phyloP scores from a whole-genome alignment of 2,888 invertebrate genomes.

The Athripsodes cinereus region DNA sequence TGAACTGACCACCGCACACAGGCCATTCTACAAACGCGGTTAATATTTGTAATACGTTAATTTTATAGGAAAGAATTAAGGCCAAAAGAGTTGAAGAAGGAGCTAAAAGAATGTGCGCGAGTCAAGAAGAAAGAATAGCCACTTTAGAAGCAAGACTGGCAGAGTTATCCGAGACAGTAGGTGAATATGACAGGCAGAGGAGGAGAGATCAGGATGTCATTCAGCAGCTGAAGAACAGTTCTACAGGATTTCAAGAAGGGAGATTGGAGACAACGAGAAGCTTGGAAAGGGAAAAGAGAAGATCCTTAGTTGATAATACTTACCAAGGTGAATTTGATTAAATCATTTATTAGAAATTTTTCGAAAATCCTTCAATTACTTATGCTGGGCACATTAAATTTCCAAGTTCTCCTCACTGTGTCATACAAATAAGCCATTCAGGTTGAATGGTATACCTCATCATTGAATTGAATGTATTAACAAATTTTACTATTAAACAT shows the following conservation, averaged over 20 bases:
- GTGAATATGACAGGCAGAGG: constrained; percentile 66
- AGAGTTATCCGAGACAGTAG: constrained; percentile 72
- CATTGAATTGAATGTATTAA: no score
- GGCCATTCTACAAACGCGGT: no score
- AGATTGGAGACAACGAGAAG: constrained; percentile 1
- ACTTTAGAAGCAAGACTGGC: constrained; percentile 69
- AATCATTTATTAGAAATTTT: not conserved
- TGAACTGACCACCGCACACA: no score
- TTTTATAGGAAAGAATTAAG: constrained; percentile 61
- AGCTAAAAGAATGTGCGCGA: constrained; percentile 58
- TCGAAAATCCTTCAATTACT: no score
- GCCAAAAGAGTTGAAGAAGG: constrained; percentile 67
- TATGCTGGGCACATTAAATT: no score
- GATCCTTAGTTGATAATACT: constrained; percentile 10
- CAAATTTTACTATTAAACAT: no score
- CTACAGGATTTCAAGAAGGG: constrained; percentile 30
- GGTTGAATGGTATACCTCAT: no score
- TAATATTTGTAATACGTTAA: no score
- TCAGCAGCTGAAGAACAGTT: constrained; percentile 54
- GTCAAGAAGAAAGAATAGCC: constrained; percentile 72
- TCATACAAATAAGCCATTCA: no score
- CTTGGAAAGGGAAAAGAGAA: constrained; percentile 11
- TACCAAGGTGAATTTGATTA: constrained; percentile 9
- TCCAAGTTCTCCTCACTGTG: no score
- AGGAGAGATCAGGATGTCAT: constrained; percentile 69